phyloP scores from a whole-genome alignment of 2,888 invertebrate genomes.

The Leptura quadrifasciata region DNA sequence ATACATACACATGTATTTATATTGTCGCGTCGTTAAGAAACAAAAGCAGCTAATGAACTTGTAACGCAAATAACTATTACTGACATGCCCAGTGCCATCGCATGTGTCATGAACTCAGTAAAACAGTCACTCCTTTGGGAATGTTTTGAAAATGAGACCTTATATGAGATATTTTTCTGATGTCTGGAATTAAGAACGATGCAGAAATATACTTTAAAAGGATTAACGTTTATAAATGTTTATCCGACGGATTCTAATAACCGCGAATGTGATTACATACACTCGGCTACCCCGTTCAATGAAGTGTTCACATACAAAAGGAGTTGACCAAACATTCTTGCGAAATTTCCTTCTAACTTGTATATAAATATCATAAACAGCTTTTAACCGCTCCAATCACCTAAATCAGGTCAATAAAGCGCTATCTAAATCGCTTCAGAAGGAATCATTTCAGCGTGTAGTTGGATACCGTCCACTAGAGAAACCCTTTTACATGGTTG shows the following conservation, averaged over 20 bases:
- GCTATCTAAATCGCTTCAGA: constrained; percentile 34
- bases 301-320: background rate
- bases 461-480: constrained; percentile 28
- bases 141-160: too few relatives aligned
- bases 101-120: too few relatives aligned
- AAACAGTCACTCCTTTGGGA: too few relatives aligned
- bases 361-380: constrained; percentile 22
- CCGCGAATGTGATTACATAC: background rate
- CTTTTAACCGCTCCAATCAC: constrained; percentile 10
- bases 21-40: too few relatives aligned
- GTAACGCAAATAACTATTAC: too few relatives aligned
- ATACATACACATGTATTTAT: too few relatives aligned
- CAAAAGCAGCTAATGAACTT: too few relatives aligned
- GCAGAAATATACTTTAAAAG: background rate
- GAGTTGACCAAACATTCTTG: background rate
- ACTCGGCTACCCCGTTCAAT: background rate
- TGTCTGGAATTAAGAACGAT: too few relatives aligned
- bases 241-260: background rate
- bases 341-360: background rate
- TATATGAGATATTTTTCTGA: too few relatives aligned
- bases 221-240: background rate
- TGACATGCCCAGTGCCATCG: too few relatives aligned
- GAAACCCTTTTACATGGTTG: constrained; percentile 29
- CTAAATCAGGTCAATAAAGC: constrained; percentile 28
- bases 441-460: constrained; percentile 15